These are phyloP conservation scores for Metopia argyrocephala DNA, from an alignment of 2,888 invertebrate genomes.

Conservation along the genomic window DNA sequence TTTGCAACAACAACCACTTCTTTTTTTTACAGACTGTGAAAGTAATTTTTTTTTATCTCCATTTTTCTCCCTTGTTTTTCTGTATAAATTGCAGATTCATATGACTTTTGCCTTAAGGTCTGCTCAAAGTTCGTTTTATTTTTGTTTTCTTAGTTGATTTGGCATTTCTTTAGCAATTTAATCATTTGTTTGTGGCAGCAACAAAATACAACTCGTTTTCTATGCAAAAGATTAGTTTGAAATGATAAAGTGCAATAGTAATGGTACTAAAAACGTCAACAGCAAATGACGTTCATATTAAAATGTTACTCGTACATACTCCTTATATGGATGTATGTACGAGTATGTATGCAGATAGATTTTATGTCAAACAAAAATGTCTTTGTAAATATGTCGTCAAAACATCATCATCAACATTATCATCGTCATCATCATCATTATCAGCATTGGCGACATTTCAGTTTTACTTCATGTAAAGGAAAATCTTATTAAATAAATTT, in stretches of 20 bases:
- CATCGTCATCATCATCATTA: no score
- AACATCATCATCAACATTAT: background rate
- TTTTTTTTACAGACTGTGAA: conserved; percentile 63
- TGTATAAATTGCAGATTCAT: conserved; percentile 50
- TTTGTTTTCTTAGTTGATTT: conserved; percentile 29
- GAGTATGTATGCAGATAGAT: background rate
- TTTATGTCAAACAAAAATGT: conserved; percentile 67
- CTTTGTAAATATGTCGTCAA: background rate
- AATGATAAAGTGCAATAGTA: conserved; percentile 72
- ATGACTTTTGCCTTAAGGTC: conserved; percentile 59
- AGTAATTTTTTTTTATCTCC: conserved; percentile 38
- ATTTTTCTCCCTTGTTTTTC: background rate
- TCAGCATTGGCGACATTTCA: conserved; percentile 43
- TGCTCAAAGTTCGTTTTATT: conserved; percentile 28
- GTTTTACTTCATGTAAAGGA: background rate
- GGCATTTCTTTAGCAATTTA: conserved; percentile 26
- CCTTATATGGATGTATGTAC: background rate
- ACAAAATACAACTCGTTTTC: conserved; percentile 48
- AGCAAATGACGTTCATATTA: conserved; percentile 56
- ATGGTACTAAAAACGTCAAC: no score
- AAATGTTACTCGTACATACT: background rate
- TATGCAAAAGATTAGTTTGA: conserved; percentile 69
- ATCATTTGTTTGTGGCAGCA: no score
- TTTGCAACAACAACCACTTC: conserved; percentile 56
- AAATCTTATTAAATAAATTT: no score